phyloP scores from a whole-genome alignment of 2,888 invertebrate species.

The Melangyna quadrimaculata region DNA sequence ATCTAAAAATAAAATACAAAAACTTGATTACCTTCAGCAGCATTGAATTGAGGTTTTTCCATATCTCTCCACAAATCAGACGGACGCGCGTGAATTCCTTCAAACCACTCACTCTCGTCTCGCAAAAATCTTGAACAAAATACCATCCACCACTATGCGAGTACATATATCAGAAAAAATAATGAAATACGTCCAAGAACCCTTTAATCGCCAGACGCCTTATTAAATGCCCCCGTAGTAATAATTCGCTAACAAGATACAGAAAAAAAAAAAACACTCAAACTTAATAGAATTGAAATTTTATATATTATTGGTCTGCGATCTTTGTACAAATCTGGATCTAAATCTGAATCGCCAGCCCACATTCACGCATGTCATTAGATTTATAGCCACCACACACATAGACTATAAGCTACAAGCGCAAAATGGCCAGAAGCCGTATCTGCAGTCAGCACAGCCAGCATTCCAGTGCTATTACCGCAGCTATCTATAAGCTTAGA shows the following conservation, averaged over 20 bases:
- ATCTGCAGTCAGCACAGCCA: constrained; percentile 36
- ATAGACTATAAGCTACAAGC: constrained; percentile 12
- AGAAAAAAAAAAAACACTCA: neutral
- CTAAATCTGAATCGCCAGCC: constrained; percentile 58
- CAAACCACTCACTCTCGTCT: constrained; percentile 24
- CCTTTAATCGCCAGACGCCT: constrained; percentile 35
- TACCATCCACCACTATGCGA: constrained; percentile 10
- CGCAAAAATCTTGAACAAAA: neutral
- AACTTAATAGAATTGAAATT: constrained; percentile 41
- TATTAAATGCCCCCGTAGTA: neutral
- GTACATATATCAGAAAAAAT: neutral
- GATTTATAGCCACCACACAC: constrained; percentile 68
- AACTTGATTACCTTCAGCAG: constrained; percentile 52
- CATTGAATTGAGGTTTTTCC: constrained; percentile 39
- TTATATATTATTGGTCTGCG: constrained; percentile 40
- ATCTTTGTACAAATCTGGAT: constrained; percentile 2
- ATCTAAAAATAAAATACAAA: neutral
- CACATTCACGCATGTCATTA: constrained; percentile 70
- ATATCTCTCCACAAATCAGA: constrained; percentile 39
- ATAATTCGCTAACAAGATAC: neutral
- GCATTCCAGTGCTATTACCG: constrained; percentile 44
- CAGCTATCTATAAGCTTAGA: neutral
- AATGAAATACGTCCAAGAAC: constrained; percentile 17
- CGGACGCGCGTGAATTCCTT: constrained; percentile 51
- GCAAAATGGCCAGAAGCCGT: constrained; percentile 46